Evolutionary conservation across 2,888 invertebrate species (phyloP), one percentile per base, ranked within the genome.

Genomic region (Ashinkailepas kermadecensis): DNA sequence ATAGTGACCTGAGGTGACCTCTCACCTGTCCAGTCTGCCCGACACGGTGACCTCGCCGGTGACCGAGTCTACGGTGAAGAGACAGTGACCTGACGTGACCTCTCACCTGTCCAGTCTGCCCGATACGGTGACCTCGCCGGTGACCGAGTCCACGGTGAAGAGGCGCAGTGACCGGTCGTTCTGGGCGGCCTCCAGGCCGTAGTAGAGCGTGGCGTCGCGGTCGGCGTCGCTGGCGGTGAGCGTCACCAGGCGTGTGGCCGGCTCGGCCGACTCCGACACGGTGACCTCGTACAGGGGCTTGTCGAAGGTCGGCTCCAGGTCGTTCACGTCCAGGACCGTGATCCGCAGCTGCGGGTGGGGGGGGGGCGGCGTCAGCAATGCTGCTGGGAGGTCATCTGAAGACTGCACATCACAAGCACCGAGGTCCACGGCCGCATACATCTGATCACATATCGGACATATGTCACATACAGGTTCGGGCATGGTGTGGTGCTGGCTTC

Each of bases 301-400:
- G 39, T 62, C 85, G 84, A 89, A 93, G 85, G 88, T 88, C 0
- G 96, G 96, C 54, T 92, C 89, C 88, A 93, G 94, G 88, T 96
- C 96, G 89, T 97, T 97, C 85, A 91, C 91, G 88, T 97, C 97
- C 83, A 95, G 88, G 83, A 97, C 92, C 89, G 96, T 95, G 83
- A 97, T 92, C n/a, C 93, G 89, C 58, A 96, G 92, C 85, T 90
- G 91, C 84, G 93, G 74, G 85, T 83, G 54, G 82, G 82, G 59
- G 82, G n/a, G 12, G 11, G 64, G 21, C n/a, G 10, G 78, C 39
- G 39, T 39, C 39, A 39, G 39, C 39, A 4, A 4, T 39, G 39
- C 2, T 4, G 4, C 1, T 39, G 39, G 4, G 4, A 39, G 39
- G 39, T 39, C 39, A 39, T 39, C 4, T 39, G 39, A 39, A 39